These are phyloP conservation scores for Gryllus bimaculatus DNA, from an alignment of 1,140 invertebrate genomes.

Conservation along the genomic window DNA sequence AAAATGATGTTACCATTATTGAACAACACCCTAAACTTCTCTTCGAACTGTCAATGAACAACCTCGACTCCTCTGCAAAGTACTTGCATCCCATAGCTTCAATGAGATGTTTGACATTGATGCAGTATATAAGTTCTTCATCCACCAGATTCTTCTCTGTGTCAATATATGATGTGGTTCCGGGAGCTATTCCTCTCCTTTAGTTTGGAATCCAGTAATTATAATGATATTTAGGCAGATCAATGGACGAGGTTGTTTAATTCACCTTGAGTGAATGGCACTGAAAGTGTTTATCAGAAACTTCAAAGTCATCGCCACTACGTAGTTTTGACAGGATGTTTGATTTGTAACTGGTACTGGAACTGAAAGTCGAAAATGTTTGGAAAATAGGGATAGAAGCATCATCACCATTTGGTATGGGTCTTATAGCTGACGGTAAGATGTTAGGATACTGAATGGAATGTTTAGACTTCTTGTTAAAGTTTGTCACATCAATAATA, in stretches of 20 bases:
- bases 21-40: constrained; percentile 33
- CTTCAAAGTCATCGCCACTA: too few species aligned
- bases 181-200: constrained; percentile 17
- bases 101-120: constrained; percentile 1
- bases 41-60: constrained; percentile 31
- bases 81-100: not conserved
- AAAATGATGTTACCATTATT: too few species aligned
- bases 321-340: too few species aligned
- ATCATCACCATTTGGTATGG: too few species aligned
- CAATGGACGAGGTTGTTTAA: constrained; percentile 10
- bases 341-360: too few species aligned
- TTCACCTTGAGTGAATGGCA: not conserved
- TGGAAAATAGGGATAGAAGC: too few species aligned
- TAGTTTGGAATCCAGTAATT: constrained; percentile 21
- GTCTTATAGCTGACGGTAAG: too few species aligned
- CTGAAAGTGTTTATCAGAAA: not conserved
- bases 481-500: too few species aligned
- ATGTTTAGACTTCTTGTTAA: too few species aligned
- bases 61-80: not conserved
- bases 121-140: not conserved
- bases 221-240: constrained; percentile 20
- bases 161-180: constrained; percentile 22
- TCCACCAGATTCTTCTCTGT: constrained; percentile 11
- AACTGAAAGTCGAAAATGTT: too few species aligned
- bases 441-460: too few species aligned